Evolutionary conservation across 2,113 vertebrate genomes (phyloP), one percentile per base, ranked within the genome.

Genomic region (Sphaerodactylus townsendi): DNA sequence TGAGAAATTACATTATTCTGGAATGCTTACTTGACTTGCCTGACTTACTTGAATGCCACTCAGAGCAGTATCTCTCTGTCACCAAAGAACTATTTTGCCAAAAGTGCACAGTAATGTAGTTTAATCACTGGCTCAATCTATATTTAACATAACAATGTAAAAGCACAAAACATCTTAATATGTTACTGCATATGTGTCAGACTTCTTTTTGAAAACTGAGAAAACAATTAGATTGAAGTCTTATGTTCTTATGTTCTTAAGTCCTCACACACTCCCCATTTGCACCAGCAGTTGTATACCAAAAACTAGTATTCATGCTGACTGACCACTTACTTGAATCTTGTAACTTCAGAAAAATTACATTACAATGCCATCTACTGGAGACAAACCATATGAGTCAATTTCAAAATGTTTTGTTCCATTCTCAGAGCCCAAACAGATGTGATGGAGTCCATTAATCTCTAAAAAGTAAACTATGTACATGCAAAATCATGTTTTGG

Each of bases 291-390:
- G 33, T 69, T 3, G 79, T 11, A 3, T 2, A 25, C 8, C 37
- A 70, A 41, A 70, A 44, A 75, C 44, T 44, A 44, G 44, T 44
- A 44, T 44, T 44, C 4, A 44, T 44, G 44, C 44, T 44, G 44
- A 44, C 44, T 4, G 9, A 5, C 9, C 4, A 44, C 44, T 44
- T 44, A n/a, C n/a, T 56, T 56, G 23, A 23, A 25, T 28, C 59
- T 62, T 62, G 9, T 62, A 85, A 56, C 35, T 37, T 85, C 77
- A 35, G 68, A 94, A 95, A n/a, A 91, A 84, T 69, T 89, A 88
- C 89, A 83, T 90, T 88, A 80, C 86, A 93, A 80, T 95, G 95
- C 95, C 95, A 96, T 90, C 96, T 96, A 77, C 95, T 96, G 96
- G 95, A 66, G 2, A 86, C 87, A 90, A 46, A 28, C 23, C 85